Evolutionary conservation across 1,140 invertebrate genomes (phyloP), one percentile per base, ranked within the genome.

Genomic region (Atta colombica): DNA sequence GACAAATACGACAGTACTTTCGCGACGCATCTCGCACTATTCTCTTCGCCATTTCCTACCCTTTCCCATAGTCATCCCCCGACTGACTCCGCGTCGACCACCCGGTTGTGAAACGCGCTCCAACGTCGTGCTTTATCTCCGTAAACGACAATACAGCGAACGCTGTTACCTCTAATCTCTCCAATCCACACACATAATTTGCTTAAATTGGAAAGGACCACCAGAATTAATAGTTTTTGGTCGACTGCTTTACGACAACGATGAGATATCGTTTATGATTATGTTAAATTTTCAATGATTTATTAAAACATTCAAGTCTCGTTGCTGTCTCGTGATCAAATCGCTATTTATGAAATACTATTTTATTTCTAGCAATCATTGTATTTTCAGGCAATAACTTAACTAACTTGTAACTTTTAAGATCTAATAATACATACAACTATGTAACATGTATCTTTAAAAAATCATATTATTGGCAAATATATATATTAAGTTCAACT

Each of bases 71-170:
- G 21, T 60, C 65, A 69, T 51, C 49, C 25, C 21, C 4, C 31
- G 28, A 21, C 60, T 45, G 16, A 31, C 58, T 25, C 21, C 14
- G 65, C 18, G 6, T 18, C 16, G 53, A 16, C 35, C 21, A 16
- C 7, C 25, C 75, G 14, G 16, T 87, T 69, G 39, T 49, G 69
- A 77, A 72, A 53, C 53, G 60, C 12, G 3, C 61, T 6, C 4
- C 31, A 55, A 65, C 74, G 49, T 61, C 75, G 84, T 78, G 72
- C 75, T 78, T 80, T 85, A 85, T 85, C 84, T 85, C 31, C 21
- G 60, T 49, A 78, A 66, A 85, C 75, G 72, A 53, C 84, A 85
- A 85, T 85, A 78, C 74, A 85, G 84, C 74, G 84, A 39, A 68
- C 61, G 31, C 45, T 66, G 75, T 60, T 78, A 85, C 82, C 60